Base-by-base conservation (phyloP, 2,888 invertebrate genomes). In the Emesis furor region DNA sequence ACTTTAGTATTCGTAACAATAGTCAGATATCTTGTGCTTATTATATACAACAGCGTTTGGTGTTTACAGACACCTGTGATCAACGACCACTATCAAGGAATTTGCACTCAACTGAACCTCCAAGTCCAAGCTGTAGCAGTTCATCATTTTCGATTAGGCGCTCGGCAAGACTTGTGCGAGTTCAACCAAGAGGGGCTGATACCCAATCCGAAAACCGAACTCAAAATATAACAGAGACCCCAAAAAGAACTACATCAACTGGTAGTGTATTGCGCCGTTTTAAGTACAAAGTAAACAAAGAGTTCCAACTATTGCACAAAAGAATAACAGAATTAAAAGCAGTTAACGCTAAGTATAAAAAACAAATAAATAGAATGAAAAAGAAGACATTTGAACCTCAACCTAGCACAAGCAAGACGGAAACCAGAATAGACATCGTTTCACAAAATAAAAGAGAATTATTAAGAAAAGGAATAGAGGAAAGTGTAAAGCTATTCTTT, bases 211-310 rank as follows among this genome's bases (percentile, higher is more conserved):
- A 37, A 6, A 37, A 4, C 6, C 37, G 6, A 37, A 37, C 51
- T 3, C 51, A 10, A 51, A n/a, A 51, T 51, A 51, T 51, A 51
- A 51, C 51, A 51, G 51, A 51, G 51, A 51, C 51, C 51, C 51
- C 51, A 51, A 51, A 51, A 51, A 51, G 12, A 51, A 51, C 51
- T 12, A 51, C 51, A 51, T n/a, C 51, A 12, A 12, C 51, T 12
- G 12, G 51, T 51, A 12, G 12, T 51, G 51, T 51, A 12, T 51
- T 51, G 51, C 51, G 51, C n/a, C 51, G 51, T 51, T 51, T 51
- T 51, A 51, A 51, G 12, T 51, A 51, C n/a, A 51, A 51, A 51
- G 51, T 51, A 51, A 51, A 51, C 51, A 51, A 51, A 51, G 51
- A 51, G 51, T 51, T 51, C 12, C 51, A 51, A 51, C 51, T 51